Conservation (phyloP, 2,888 invertebrate genomes). For the Drosophila infuscata region DNA sequence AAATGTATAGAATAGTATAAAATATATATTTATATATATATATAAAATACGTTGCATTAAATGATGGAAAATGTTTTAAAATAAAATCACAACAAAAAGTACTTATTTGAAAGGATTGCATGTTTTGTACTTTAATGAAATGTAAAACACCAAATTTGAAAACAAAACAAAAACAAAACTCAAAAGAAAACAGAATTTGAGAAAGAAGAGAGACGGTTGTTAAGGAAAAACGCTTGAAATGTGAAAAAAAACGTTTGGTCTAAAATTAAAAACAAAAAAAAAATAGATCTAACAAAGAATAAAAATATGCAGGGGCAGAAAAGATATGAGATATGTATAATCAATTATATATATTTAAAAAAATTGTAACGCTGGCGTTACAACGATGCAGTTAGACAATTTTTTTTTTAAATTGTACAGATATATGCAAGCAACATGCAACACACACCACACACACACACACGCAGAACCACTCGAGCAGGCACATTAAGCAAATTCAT, state of each 20-base stretch:
- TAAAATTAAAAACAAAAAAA: slow-evolving; percentile 12
- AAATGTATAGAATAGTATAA: slow-evolving; percentile 15
- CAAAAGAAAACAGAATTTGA: slow-evolving; percentile 10
- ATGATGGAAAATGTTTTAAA: not conserved
- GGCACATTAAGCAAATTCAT: slow-evolving; percentile 1
- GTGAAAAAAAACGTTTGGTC: slow-evolving; percentile 19
- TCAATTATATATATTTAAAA: slow-evolving; percentile 36
- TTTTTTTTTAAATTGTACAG: slow-evolving; percentile 69
- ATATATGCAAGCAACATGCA: slow-evolving; percentile 50
- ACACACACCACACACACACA: slow-evolving; percentile 20
- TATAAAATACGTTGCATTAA: slow-evolving; percentile 17
- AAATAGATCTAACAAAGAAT: not conserved
- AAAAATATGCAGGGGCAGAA: not conserved
- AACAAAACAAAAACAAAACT: slow-evolving; percentile 30
- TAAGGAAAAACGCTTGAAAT: slow-evolving; percentile 48
- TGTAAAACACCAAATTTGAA: slow-evolving; percentile 62
- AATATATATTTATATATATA: slow-evolving; percentile 9
- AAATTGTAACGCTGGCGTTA: slow-evolving; percentile 78
- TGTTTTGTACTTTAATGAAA: slow-evolving; percentile 72
- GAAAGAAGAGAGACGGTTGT: slow-evolving; percentile 67
- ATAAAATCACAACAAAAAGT: slow-evolving; percentile 8
- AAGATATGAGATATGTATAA: slow-evolving; percentile 50
- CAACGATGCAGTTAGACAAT: slow-evolving; percentile 62
- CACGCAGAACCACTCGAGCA: not conserved
- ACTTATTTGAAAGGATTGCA: slow-evolving; percentile 21